Evolutionary conservation across 2,888 invertebrate species (phyloP).

Genomic region (Marronus borbonicus): DNA sequence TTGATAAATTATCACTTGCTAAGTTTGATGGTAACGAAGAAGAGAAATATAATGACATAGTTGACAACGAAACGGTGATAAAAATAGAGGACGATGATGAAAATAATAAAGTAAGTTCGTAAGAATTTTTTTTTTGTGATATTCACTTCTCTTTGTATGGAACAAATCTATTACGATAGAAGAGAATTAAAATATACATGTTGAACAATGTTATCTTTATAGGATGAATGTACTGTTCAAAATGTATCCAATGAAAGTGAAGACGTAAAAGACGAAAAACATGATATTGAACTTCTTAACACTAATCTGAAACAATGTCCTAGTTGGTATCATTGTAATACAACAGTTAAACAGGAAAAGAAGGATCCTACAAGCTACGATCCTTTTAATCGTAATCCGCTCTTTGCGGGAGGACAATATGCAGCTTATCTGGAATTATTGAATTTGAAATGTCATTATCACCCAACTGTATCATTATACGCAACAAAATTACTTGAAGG

Average conservation of each 20-base stretch:
- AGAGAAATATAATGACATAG: slow-evolving; percentile 62
- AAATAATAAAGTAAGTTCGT: not conserved
- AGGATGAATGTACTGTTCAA: slow-evolving; percentile 62
- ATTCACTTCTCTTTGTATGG: too few relatives aligned
- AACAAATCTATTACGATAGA: too few relatives aligned
- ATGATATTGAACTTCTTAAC: slow-evolving; percentile 59
- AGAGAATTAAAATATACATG: not conserved
- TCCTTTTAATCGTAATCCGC: slow-evolving; percentile 85
- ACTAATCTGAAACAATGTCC: slow-evolving; percentile 54
- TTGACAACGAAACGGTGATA: slow-evolving; percentile 54
- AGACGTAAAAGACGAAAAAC: slow-evolving; percentile 61
- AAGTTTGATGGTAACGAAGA: slow-evolving; percentile 61
- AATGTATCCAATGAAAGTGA: slow-evolving; percentile 56
- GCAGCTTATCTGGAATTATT: slow-evolving; percentile 82
- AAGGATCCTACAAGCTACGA: slow-evolving; percentile 72
- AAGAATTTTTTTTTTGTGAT: too few relatives aligned
- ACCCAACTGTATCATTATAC: slow-evolving; percentile 93
- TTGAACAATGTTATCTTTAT: slow-evolving; percentile 36
- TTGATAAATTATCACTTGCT: slow-evolving; percentile 55
- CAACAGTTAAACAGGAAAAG: slow-evolving; percentile 55
- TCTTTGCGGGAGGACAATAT: slow-evolving; percentile 84
- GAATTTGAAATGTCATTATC: slow-evolving; percentile 83
- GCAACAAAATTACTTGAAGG: slow-evolving; percentile 84
- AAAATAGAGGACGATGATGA: slow-evolving; percentile 51
- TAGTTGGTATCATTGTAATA: slow-evolving; percentile 64